Conservation (phyloP, 2,888 invertebrate species). For the Drosophila mercatorum region DNA sequence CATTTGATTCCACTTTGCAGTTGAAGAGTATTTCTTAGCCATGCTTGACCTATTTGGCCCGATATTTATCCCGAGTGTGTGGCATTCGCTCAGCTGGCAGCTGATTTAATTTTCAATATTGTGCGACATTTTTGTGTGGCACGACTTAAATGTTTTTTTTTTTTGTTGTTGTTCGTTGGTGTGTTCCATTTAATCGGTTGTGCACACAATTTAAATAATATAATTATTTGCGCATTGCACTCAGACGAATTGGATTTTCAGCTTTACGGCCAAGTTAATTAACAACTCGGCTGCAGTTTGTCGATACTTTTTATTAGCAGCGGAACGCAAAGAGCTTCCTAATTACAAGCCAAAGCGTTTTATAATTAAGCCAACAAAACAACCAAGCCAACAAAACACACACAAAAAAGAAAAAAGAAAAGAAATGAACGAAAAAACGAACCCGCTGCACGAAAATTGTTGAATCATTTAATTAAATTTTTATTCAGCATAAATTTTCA, state of each 20-base stretch:
- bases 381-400: background rate
- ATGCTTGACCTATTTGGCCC: background rate
- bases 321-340: conserved; percentile 51
- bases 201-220: conserved; percentile 44
- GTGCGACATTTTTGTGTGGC: conserved; percentile 51
- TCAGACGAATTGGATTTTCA: conserved; percentile 36
- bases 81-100: conserved; percentile 1
- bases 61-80: background rate
- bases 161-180: background rate
- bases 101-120: conserved; percentile 43
- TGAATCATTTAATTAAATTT: conserved; percentile 48
- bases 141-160: conserved; percentile 32
- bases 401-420: conserved; percentile 11
- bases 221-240: conserved; percentile 47
- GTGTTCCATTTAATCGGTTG: conserved; percentile 44
- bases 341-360: conserved; percentile 55
- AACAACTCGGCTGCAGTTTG: conserved; percentile 56
- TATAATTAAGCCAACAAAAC: conserved; percentile 53
- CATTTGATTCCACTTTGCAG: background rate
- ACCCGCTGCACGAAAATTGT: conserved; percentile 32
- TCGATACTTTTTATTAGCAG: conserved; percentile 56
- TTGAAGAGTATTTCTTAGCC: conserved; percentile 3
- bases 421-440: conserved; percentile 16
- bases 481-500: conserved; percentile 59
- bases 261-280: conserved; percentile 56